These are phyloP conservation scores for Phrynocephalus versicolor DNA, from an alignment of 2,113 vertebrate genomes.

Conservation along the genomic window DNA sequence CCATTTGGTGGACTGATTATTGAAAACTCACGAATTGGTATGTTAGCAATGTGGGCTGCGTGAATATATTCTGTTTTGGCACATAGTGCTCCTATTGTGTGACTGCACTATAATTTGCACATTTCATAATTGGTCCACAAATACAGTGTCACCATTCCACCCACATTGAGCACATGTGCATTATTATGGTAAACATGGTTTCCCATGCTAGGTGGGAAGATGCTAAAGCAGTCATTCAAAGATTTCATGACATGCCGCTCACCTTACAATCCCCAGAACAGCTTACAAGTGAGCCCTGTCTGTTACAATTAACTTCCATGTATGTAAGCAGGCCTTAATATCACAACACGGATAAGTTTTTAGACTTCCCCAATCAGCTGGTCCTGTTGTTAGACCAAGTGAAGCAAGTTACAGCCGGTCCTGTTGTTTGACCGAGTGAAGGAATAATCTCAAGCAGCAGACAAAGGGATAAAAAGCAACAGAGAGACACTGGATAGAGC, in stretches of 20 bases:
- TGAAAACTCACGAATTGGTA: not conserved
- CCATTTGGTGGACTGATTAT: not conserved
- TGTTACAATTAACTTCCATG: not conserved
- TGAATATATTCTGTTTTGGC: not conserved
- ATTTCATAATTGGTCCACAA: not conserved
- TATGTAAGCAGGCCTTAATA: not conserved
- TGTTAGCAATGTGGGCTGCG: not conserved
- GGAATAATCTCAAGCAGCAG: no score
- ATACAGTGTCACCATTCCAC: not conserved
- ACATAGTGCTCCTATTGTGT: not conserved
- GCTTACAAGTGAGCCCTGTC: not conserved
- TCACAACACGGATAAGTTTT: not conserved
- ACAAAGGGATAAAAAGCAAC: no score
- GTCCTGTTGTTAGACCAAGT: no score
- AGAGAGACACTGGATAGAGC: no score
- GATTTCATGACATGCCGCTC: not conserved
- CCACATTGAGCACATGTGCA: not conserved
- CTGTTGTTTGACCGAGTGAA: no score
- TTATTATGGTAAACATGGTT: not conserved
- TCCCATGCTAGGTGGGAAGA: not conserved
- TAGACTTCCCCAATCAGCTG: no score
- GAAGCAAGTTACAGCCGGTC: no score
- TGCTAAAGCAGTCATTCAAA: not conserved
- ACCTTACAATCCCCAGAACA: not conserved
- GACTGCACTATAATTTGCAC: not conserved